phyloP scores from a whole-genome alignment of 1,140 invertebrate species.

The Lethrus apterus region DNA sequence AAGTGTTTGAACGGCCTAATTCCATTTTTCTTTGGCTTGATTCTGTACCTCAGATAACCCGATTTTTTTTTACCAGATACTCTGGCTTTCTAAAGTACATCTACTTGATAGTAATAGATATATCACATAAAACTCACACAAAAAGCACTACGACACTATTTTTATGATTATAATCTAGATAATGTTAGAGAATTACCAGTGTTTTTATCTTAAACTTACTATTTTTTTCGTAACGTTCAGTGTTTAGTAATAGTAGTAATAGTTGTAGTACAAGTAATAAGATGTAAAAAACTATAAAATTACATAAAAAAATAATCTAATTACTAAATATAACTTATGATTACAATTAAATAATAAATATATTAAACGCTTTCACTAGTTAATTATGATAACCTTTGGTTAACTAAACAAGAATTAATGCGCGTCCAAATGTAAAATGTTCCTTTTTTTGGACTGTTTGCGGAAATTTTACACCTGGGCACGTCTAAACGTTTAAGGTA shows the following conservation, averaged over 20 bases:
- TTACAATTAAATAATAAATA: constrained; percentile 5
- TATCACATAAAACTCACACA: constrained; percentile 45
- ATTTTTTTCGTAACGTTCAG: not conserved
- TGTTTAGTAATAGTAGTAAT: constrained; percentile 1
- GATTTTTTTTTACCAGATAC: constrained; percentile 3
- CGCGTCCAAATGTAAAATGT: no score
- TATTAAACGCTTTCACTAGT: no score
- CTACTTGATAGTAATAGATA: constrained; percentile 38
- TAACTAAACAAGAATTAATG: no score
- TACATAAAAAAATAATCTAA: constrained; percentile 36
- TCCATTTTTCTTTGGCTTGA: constrained; percentile 7
- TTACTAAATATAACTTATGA: constrained; percentile 9
- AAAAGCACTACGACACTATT: constrained; percentile 42
- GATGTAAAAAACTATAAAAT: constrained; percentile 34
- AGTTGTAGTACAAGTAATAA: constrained; percentile 7
- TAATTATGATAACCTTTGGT: constrained; percentile 33
- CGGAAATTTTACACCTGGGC: no score
- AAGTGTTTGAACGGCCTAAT: not conserved
- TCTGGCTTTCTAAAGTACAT: constrained; percentile 19
- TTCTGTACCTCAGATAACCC: constrained; percentile 15
- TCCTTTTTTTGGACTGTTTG: no score
- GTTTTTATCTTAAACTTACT: constrained; percentile 11
- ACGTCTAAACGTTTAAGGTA: no score
- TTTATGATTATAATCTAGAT: constrained; percentile 30
- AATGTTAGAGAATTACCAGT: constrained; percentile 30